phyloP scores from a whole-genome alignment of 2,797 vertebrate genomes.

The Nothura maculosa region DNA sequence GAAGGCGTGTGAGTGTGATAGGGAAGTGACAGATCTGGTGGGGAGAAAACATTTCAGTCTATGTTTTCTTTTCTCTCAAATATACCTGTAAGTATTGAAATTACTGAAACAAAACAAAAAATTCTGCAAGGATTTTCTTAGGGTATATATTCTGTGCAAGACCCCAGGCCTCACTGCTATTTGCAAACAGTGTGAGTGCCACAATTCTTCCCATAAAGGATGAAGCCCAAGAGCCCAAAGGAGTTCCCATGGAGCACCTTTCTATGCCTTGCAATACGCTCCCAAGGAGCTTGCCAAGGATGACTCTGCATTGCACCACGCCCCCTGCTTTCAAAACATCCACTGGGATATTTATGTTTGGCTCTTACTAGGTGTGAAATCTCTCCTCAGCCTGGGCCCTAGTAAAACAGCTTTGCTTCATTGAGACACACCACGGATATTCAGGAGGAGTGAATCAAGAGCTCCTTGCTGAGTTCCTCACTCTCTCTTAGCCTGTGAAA shows the following conservation, averaged over 20 bases:
- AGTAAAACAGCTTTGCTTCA: neutral
- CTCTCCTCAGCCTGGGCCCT: neutral
- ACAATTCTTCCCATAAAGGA: neutral
- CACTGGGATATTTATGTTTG: neutral
- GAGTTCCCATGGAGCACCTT: neutral
- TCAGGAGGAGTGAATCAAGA: neutral
- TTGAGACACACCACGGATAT: fast-evolving
- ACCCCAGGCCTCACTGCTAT: fast-evolving
- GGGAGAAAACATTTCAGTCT: neutral
- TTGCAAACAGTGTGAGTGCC: neutral
- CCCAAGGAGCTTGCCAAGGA: neutral
- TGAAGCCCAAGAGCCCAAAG: neutral
- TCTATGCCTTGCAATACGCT: neutral
- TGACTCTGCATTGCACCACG: neutral
- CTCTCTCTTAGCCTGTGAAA: neutral
- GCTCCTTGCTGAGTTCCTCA: neutral
- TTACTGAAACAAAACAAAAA: neutral
- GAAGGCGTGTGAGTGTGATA: neutral
- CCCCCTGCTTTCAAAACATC: neutral
- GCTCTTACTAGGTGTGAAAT: neutral
- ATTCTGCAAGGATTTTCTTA: neutral
- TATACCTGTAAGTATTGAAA: neutral
- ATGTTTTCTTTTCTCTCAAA: neutral
- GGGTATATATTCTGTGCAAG: neutral
- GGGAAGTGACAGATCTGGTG: neutral